Evolutionary conservation across 64 coral and sea anemone species (phyloP), one percentile per base, ranked within the genome.

Genomic region (Montipora cactus): DNA sequence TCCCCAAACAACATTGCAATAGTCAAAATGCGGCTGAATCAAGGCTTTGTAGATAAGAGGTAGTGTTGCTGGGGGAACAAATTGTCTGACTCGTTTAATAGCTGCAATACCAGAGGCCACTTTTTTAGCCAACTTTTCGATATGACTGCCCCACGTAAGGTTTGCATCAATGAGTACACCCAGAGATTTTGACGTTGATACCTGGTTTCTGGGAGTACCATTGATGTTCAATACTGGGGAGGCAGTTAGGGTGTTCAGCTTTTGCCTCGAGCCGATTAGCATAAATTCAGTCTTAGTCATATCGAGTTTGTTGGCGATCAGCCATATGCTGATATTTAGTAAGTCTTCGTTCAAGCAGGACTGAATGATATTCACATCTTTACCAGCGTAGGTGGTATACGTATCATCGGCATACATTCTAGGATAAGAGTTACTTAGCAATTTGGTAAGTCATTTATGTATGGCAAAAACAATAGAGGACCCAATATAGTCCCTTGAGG

Each of bases 251-350:
- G 86, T 88, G 68, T 49, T 23, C 2, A 37, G 1, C 37, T 55
- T 55, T 55, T 55, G 52, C 10, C 52, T 55, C 52, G 52, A 55
- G 52, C 52, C 3, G 52, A 55, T 55, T 55, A 55, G 52, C 52
- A 55, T 55, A 55, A 55, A 55, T 10, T 55, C 52, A 55, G 52
- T 55, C 52, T 89, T 89, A 57, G 87, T 44, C 59, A 59, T 52
- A 44, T 89, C 78, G 2, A 89, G 71, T 46, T 77, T 89, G 59
- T 89, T 89, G 19, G 72, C 70, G 67, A 76, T 45, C 44, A 89
- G 71, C 87, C 87, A 89, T 22, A 22, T 59, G 52, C 87, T 79
- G 59, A 89, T 67, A 59, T 77, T 89, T 59, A 23, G 47, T 5
- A 78, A 67, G 67, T 89, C 87, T 89, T 77, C 50, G 59, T 89